Conservation (phyloP, 2,888 invertebrate species). For the Drosophila mimetica region DNA sequence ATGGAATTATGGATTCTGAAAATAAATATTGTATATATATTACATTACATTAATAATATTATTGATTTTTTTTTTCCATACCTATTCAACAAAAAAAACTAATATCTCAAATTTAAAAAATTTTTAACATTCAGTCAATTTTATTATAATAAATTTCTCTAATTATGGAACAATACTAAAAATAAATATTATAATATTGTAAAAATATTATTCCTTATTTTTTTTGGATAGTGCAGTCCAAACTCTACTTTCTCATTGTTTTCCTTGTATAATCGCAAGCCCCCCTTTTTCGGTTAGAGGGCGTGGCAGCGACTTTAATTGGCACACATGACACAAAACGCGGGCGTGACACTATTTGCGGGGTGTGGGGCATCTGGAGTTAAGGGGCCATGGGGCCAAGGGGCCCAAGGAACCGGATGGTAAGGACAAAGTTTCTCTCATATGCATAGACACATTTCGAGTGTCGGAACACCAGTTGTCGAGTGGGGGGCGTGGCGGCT, state of each 20-base stretch:
- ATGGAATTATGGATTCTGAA: no score
- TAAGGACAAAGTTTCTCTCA: constrained; percentile 56
- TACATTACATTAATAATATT: no score
- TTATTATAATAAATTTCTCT: no score
- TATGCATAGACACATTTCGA: constrained; percentile 70
- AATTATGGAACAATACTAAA: no score
- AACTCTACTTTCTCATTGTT: not conserved
- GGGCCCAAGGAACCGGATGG: not conserved
- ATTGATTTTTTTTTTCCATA: no score
- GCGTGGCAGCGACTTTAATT: constrained; percentile 69
- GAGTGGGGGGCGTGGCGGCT: constrained; percentile 16
- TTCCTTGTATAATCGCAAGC: constrained; percentile 2
- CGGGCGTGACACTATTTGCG: constrained; percentile 57
- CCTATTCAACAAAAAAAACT: no score
- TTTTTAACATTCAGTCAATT: no score
- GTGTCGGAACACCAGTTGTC: constrained; percentile 10
- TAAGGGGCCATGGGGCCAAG: constrained; percentile 2
- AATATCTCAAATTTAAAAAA: no score
- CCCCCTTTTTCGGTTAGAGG: constrained; percentile 25
- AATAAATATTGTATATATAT: no score
- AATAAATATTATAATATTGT: no score
- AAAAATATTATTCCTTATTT: not conserved
- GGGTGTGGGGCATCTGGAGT: not conserved
- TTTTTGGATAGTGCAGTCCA: not conserved
- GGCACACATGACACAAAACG: constrained; percentile 72